Base-by-base conservation (phyloP, 2,888 invertebrate species). In the Theretra japonica region DNA sequence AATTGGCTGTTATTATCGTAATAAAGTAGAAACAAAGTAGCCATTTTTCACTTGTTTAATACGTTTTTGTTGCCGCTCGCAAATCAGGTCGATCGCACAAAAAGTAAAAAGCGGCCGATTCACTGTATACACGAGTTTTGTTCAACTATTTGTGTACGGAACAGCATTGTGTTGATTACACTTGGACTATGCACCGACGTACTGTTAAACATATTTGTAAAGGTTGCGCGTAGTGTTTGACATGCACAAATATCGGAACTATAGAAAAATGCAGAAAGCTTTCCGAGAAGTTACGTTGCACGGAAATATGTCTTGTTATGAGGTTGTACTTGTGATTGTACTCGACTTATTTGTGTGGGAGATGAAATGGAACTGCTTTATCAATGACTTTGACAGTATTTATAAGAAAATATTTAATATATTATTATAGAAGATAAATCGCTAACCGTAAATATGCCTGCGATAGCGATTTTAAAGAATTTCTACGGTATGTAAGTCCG, bases 11-110 rank as follows among this genome's bases (percentile, higher is more conserved):
- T 23, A 48, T 65, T 65, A 11, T 5, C 7, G 23, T 48, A 17
- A 65, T 41, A 65, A 65, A 65, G 41, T 48, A 23, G 19, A 17
- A 65, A 62, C 21, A 41, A 62, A 48, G 65, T 65, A 48, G 23
- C 41, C 48, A 48, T 48, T 48, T 65, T 48, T 65, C 23, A 65
- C 17, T 48, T 65, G 41, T 48, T 65, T 65, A 62, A 62, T 21
- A 23, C 48, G 65, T 48, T n/a, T n/a, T n/a, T 65, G 62, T 41
- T 62, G 65, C 65, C 48, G 65, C 48, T 65, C 23, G 65, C 41
- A 48, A 65, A 65, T 65, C 65, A 21, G 48, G n/a, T 62, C 62
- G 59, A 60, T 28, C 28, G 59, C 59, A 62, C 62, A 62, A 41
- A 58, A 65, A 65, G 62, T 62, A 41, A 65, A 65, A 41, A 11